Conservation (phyloP, 2,888 invertebrate genomes). For the Sialis lutaria region DNA sequence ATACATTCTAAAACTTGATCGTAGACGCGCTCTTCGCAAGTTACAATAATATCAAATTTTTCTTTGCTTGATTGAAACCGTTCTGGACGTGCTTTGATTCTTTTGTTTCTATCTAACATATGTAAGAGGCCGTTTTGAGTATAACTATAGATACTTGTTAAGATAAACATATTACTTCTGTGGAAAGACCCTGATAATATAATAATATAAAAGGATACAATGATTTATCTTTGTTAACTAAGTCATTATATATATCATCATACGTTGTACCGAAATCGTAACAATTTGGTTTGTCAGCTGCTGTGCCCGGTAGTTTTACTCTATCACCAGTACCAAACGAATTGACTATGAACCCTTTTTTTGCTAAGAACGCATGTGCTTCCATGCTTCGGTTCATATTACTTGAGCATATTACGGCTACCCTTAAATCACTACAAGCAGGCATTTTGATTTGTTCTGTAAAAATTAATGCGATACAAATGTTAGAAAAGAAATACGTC, state of each 20-base stretch:
- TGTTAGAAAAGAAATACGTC: no score
- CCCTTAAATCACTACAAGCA: constrained; percentile 35
- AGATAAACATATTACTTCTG: constrained; percentile 12
- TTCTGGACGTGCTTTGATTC: constrained; percentile 89
- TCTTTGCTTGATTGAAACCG: constrained; percentile 80
- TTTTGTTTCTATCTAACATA: constrained; percentile 92
- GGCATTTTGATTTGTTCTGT: constrained; percentile 2
- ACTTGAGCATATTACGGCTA: constrained; percentile 96
- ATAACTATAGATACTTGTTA: constrained; percentile 37
- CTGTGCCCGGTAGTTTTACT: constrained; percentile 91
- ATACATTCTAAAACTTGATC: constrained; percentile 94
- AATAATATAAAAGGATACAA: constrained; percentile 43
- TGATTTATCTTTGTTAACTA: constrained; percentile 75
- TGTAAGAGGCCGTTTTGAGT: constrained; percentile 96
- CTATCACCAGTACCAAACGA: constrained; percentile 90
- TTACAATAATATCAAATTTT: constrained; percentile 88
- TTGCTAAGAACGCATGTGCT: constrained; percentile 92
- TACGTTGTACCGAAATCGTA: constrained; percentile 95
- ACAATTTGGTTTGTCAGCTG: constrained; percentile 86
- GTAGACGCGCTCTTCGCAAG: constrained; percentile 96
- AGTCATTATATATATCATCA: constrained; percentile 89
- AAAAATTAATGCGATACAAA: no score
- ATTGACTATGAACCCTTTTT: constrained; percentile 90
- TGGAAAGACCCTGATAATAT: constrained; percentile 4
- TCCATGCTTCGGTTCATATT: constrained; percentile 99